Evolutionary conservation across 2,888 invertebrate species (phyloP), one percentile per base, ranked within the genome.

Genomic region (Troilus luridus): DNA sequence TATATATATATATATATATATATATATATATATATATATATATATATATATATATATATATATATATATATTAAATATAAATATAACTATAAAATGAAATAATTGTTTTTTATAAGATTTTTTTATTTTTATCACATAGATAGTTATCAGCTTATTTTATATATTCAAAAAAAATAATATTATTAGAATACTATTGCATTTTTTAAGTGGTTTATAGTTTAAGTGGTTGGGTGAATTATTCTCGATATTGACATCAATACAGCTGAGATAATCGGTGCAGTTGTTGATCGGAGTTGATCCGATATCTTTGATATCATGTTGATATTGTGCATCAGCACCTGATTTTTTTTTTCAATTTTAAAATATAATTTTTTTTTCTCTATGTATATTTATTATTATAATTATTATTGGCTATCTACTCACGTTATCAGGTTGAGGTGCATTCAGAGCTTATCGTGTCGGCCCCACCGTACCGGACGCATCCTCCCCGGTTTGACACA

Each of bases 401-500:
- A 17, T 41, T 24, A 88, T 60, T 17, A 24, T 60, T 88, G 9
- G 12, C 60, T 27, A 62, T 88, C 21, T 85, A 89, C 89, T 89
- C 64, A 89, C 89, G 89, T 62, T 67, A 89, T 67, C 89, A 64
- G 64, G 64, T 89, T 89, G 89, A 89, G 89, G 60, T 89, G 89
- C 89, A 89, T 89, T 89, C 89, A 89, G 89, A 89, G 89, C 89
- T 89, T 89, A 64, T 62, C 89, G 60, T 62, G 64, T 89, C 41
- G 89, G 64, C 89, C 89, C 89, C 89, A 89, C 89, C 89, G 89
- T 89, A 64, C 62, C 89, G 89, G 89, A 89, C 89, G 89, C 89
- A 89, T 89, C 89, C 89, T 89, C 89, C 89, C 64, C 89, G 89
- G 89, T 89, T 89, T 89, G 89, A 89, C 89, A 89, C 89, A 89